Base-by-base conservation (phyloP, 2,888 invertebrate species). In the Drosophila anceps region DNA sequence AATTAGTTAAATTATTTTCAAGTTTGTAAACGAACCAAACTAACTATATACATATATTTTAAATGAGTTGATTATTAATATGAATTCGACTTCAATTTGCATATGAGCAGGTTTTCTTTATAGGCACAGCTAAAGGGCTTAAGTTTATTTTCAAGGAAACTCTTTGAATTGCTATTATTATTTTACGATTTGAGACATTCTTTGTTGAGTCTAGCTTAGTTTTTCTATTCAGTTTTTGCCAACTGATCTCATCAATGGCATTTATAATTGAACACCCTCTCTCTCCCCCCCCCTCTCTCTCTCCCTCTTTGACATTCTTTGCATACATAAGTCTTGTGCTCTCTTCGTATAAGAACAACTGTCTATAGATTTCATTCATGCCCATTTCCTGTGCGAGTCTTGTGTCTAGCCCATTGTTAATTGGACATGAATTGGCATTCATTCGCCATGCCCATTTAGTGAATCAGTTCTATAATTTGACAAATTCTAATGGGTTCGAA, bases 391-490 rank as follows among this genome's bases (percentile, higher is more conserved):
- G 81, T 43, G 77, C 18, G 73, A 58, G 44, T 2, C 55, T 65
- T 79, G 75, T 51, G 75, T 37, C 15, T 41, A 70, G 46, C 53
- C 67, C 73, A 67, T 77, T 77, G 77, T 77, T 81, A 77, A 77
- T 77, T 77, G 67, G 77, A 64, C 77, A 67, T 81, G 82, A 78
- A 78, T 81, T 64, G 78, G 33, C 57, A 48, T 70, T 44, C 63
- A 54, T 70, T 65, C 77, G 39, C 43, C 81, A 55, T 60, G 62
- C 39, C 58, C 68, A 61, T 51, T 79, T 63, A 69, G 79, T 87
- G 90, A 83, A 83, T 90, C 83, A 76, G 76, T 85, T 72, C 72
- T 81, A 77, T 89, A 89, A 83, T 89, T 83, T 84, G 90, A 88
- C 84, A 90, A 90, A 84, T 88, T 90, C 90, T 81, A 85, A 84